phyloP scores from a whole-genome alignment of 2,888 invertebrate species.

The Bedellia somnulentella region DNA sequence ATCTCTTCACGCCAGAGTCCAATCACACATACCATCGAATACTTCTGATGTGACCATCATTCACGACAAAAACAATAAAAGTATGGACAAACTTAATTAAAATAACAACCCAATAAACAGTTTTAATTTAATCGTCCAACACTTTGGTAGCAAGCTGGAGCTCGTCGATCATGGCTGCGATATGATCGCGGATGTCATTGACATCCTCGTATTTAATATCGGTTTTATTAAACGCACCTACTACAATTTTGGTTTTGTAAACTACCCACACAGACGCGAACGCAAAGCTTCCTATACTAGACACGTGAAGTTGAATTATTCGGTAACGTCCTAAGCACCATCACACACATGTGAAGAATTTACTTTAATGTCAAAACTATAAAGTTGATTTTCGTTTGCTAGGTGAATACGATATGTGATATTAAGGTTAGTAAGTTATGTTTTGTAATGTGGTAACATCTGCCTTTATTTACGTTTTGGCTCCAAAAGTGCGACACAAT shows the following conservation, averaged over 20 bases:
- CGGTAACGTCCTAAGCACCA: slow-evolving; percentile 9
- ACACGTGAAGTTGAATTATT: slow-evolving; percentile 12
- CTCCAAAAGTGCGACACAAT: slow-evolving; percentile 47
- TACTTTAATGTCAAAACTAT: slow-evolving; percentile 8
- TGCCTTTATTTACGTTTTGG: slow-evolving; percentile 59
- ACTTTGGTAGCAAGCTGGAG: too few relatives aligned
- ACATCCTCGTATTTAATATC: slow-evolving; percentile 41
- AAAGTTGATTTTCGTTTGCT: slow-evolving; percentile 15
- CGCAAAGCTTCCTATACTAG: slow-evolving; percentile 23
- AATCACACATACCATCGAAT: too few relatives aligned
- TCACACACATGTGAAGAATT: slow-evolving; percentile 10
- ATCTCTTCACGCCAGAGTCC: too few relatives aligned
- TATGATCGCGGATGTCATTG: slow-evolving; percentile 44
- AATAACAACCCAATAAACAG: too few relatives aligned
- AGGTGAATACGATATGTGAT: slow-evolving; percentile 11
- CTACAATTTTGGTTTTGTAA: slow-evolving; percentile 48
- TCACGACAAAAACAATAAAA: too few relatives aligned
- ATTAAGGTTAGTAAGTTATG: slow-evolving; percentile 17
- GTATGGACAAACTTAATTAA: too few relatives aligned
- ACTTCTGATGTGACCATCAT: too few relatives aligned
- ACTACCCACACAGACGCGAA: slow-evolving; percentile 44
- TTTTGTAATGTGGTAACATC: slow-evolving; percentile 54
- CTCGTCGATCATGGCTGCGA: too few relatives aligned
- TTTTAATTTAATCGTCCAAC: too few relatives aligned
- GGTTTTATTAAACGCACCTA: slow-evolving; percentile 47